A percentile compares a stretch with the other conserved stretches of the same genome.
Conservation (phyloP, 2,113 vertebrate genomes). For the Heloderma charlesbogerti region DNA sequence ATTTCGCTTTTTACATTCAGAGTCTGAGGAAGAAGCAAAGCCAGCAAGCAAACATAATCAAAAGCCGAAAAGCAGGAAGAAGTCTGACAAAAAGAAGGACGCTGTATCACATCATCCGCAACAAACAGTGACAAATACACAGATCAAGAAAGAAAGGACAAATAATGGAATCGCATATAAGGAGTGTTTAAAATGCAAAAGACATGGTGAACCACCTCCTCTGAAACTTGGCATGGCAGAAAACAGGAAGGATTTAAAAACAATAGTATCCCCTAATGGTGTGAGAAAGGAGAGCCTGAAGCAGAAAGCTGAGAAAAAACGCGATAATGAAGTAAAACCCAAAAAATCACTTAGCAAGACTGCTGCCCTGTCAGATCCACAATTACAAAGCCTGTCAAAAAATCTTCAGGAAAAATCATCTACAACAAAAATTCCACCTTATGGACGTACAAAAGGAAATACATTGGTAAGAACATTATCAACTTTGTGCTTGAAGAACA, state of each 20-base stretch:
- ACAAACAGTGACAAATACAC: conserved; percentile 34
- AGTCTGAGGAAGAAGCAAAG: conserved; percentile 45
- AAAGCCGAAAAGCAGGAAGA: conserved; percentile 46
- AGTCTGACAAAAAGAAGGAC: conserved; percentile 45
- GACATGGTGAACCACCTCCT: conserved; percentile 8
- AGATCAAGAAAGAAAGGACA: conserved; percentile 41
- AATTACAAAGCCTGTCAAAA: neutral
- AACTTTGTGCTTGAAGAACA: conserved; percentile 21
- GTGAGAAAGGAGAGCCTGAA: conserved; percentile 54
- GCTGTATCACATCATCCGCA: neutral
- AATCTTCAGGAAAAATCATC: conserved; percentile 41
- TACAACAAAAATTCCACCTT: conserved; percentile 35
- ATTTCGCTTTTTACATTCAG: conserved; percentile 36
- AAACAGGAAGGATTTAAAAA: conserved; percentile 46
- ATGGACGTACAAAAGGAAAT: conserved; percentile 58
- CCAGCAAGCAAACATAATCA: conserved; percentile 33
- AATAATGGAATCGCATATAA: conserved; percentile 11
- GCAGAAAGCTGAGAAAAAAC: conserved; percentile 31
- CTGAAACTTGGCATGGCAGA: conserved; percentile 17
- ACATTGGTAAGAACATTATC: conserved; percentile 56
- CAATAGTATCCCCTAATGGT: conserved; percentile 39
- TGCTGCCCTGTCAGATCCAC: conserved; percentile 21
- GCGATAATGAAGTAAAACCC: neutral
- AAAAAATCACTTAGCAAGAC: conserved; percentile 33
- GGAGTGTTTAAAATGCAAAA: conserved; percentile 1